Evolutionary conservation across 1,140 invertebrate genomes (phyloP), one percentile per base, ranked within the genome.

Genomic region (Drosophila hydei): DNA sequence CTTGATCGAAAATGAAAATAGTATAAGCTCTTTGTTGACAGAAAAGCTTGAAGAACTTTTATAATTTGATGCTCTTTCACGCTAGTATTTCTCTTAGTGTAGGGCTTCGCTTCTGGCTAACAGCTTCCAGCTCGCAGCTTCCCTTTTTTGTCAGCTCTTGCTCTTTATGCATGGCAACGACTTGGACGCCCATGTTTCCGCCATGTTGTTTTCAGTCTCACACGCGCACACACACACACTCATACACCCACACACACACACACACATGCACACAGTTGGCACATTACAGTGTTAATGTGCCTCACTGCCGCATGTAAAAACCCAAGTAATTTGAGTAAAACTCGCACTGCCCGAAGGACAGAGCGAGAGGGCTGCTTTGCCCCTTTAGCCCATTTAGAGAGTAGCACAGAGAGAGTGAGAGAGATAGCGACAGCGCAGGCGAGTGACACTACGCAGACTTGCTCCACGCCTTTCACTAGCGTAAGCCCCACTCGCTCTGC

Each of bases 231-330:
- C 40, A 21, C 43, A 38, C 50, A 50, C 9, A 33, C 21, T 27
- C 23, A 52, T 36, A 21, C 43, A 16, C 33, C 11, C 42, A 21
- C 40, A 61, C 48, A 36, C 30, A 14, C 50, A 48, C 16, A 43
- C 63, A 76, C 42, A 58, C 51, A 61, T 11, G 61, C 69, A 75
- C 63, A 77, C 71, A 76, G 85, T 90, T 90, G 90, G 89, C 89
- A 89, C 89, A 90, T 90, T 90, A 90, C 89, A 87, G 89, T 90
- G 89, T 90, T 90, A 90, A 90, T 90, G 89, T 89, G 89, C 75
- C 80, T 90, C 84, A 90, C 85, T 90, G 84, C 84, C 84, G 84
- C 89, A 90, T 79, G 79, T 89, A 89, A 90, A 90, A 84, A 77
- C 69, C 79, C 81, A 88, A 80, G 83, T 90, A 88, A 90, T 90